Percentiles rank a stretch among this genome's conserved stretches.
Conservation (phyloP, 2,113 vertebrate genomes). For the Chunga burmeisteri region DNA sequence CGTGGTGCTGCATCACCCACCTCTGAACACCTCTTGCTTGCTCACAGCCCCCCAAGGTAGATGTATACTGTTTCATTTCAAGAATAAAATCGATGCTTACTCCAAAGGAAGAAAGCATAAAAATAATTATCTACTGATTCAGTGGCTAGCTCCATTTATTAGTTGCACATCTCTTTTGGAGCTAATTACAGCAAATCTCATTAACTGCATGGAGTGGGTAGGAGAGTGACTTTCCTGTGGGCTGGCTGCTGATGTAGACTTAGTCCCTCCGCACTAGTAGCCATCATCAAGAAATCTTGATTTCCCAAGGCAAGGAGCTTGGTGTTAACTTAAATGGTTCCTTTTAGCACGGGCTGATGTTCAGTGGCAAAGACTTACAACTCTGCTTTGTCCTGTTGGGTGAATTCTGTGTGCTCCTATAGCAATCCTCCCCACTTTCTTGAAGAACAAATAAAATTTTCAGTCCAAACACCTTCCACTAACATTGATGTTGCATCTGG, state of each 20-base stretch:
- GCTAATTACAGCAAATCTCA: constrained; percentile 10
- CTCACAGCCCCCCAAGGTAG: background rate
- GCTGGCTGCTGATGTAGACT: background rate
- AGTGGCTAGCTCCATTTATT: background rate
- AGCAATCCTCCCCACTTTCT: background rate
- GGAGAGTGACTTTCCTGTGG: background rate
- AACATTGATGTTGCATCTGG: background rate
- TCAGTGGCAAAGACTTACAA: background rate
- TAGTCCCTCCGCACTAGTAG: background rate
- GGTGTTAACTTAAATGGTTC: background rate
- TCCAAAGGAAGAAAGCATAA: background rate
- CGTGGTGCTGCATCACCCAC: background rate
- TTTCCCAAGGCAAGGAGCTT: background rate
- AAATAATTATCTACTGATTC: background rate
- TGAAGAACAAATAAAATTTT: background rate
- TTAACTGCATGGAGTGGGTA: background rate
- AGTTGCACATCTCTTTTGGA: background rate
- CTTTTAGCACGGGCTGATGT: background rate
- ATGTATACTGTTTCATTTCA: background rate
- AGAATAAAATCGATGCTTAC: background rate
- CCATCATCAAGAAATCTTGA: background rate
- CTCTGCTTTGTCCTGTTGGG: background rate
- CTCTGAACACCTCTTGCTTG: background rate
- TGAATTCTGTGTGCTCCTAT: background rate
- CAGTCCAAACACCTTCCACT: background rate